A percentile compares a stretch with the other conserved stretches of the same genome.
Conservation (phyloP, 2,888 invertebrate genomes). For the Philereme transversata region DNA sequence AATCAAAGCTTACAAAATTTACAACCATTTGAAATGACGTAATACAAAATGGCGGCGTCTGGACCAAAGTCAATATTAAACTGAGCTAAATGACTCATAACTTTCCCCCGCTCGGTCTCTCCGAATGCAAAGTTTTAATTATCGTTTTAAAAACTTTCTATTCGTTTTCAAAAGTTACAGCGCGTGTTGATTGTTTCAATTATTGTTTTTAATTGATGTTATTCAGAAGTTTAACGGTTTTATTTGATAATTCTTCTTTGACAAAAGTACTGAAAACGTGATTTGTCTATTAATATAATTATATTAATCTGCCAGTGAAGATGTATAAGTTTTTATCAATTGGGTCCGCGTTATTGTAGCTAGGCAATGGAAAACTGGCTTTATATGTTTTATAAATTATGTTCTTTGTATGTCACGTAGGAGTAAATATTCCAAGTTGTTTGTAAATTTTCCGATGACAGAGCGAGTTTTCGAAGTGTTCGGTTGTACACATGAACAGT, state of each 20-base stretch:
- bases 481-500: slow-evolving; percentile 73
- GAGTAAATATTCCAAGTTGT: slow-evolving; percentile 49
- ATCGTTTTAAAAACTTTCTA: slow-evolving; percentile 69
- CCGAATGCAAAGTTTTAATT: slow-evolving; percentile 69
- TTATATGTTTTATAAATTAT: not conserved
- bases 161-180: slow-evolving; percentile 56
- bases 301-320: not conserved
- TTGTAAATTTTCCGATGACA: slow-evolving; percentile 75
- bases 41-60: slow-evolving; percentile 45
- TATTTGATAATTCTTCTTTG: not conserved
- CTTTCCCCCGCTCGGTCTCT: slow-evolving; percentile 54
- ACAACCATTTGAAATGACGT: slow-evolving; percentile 46
- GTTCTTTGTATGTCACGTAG: not conserved
- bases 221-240: slow-evolving; percentile 35
- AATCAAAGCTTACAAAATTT: slow-evolving; percentile 34
- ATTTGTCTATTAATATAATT: not conserved
- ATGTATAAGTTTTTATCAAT: not conserved
- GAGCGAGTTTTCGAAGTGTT: slow-evolving; percentile 66
- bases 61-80: slow-evolving; percentile 55
- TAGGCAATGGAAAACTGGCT: not conserved
- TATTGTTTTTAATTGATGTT: slow-evolving; percentile 54
- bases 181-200: slow-evolving; percentile 55
- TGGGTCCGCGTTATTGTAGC: not conserved
- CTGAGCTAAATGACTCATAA: slow-evolving; percentile 51
- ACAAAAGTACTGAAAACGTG: not conserved